phyloP scores from a whole-genome alignment of 2,113 vertebrate genomes.

The Prunella himalayana region DNA sequence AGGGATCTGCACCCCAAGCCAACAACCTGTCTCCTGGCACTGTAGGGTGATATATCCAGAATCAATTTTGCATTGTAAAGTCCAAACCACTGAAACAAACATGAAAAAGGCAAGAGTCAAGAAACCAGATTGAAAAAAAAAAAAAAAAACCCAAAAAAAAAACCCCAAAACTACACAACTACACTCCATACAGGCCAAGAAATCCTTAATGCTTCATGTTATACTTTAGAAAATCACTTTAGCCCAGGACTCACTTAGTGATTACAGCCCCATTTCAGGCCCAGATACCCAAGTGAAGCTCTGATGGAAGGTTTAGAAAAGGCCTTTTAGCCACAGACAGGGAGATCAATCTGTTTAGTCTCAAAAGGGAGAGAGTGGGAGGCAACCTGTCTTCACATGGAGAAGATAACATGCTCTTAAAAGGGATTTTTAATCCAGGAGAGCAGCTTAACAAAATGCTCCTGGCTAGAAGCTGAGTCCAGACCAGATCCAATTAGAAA shows the following conservation, averaged over 20 bases:
- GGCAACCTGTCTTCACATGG: neutral
- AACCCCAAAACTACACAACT: neutral
- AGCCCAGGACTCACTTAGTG: slow-evolving; percentile 3
- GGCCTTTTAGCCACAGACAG: slow-evolving; percentile 24
- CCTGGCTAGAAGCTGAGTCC: neutral
- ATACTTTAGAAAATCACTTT: slow-evolving; percentile 16
- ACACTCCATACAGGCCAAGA: neutral
- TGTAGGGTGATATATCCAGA: neutral
- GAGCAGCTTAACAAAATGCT: neutral
- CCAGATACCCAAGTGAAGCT: neutral
- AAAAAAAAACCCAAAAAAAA: neutral
- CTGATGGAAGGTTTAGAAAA: slow-evolving; percentile 34
- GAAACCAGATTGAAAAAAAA: neutral
- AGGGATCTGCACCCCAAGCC: neutral
- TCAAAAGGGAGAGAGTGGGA: neutral
- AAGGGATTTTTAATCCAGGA: neutral
- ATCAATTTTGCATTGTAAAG: neutral
- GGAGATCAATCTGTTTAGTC: slow-evolving; percentile 34
- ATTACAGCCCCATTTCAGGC: neutral
- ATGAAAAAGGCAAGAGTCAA: neutral
- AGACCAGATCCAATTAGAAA: neutral
- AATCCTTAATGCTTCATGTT: neutral
- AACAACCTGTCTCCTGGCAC: neutral
- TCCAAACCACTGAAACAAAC: neutral
- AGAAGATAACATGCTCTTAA: neutral